Evolutionary conservation across 1,140 invertebrate genomes (phyloP).

Genomic region (Babylonia areolata): DNA sequence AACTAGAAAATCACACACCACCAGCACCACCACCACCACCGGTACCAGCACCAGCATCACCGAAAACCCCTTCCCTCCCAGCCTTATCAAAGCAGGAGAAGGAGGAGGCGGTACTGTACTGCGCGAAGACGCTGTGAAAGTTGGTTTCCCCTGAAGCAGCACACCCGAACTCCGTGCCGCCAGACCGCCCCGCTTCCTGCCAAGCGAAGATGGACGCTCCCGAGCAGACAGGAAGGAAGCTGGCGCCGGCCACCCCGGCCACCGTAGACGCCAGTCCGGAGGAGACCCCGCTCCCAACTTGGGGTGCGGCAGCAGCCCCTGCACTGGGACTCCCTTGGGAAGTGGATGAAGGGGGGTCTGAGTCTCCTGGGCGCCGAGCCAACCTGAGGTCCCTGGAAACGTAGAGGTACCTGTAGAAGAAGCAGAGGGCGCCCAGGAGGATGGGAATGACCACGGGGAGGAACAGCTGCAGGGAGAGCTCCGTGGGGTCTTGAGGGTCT

Average conservation of each 20-base stretch:
- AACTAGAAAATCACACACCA: too few species aligned
- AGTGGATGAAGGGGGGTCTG: not conserved
- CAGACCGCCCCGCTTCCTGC: not conserved
- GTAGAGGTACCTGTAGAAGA: not conserved
- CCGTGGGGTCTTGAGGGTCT: not conserved
- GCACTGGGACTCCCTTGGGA: not conserved
- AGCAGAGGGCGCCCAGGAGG: not conserved
- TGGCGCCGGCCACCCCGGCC: not conserved
- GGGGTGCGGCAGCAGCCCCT: not conserved
- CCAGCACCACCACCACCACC: too few species aligned
- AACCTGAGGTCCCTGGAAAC: not conserved
- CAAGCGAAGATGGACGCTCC: not conserved
- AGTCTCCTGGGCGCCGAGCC: not conserved
- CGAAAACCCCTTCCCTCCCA: not conserved
- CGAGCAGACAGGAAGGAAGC: not conserved
- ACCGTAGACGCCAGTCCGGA: not conserved
- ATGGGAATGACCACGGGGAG: not conserved
- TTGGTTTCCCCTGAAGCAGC: not conserved
- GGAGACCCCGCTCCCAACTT: not conserved
- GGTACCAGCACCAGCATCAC: too few species aligned
- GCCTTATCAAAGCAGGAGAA: not conserved
- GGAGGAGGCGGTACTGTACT: not conserved
- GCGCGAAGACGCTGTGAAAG: not conserved
- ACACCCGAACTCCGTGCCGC: not conserved
- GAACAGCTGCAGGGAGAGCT: not conserved